Evolutionary conservation across 1,140 invertebrate species (phyloP), one percentile per base, ranked within the genome.

Genomic region (Planococcus citri): DNA sequence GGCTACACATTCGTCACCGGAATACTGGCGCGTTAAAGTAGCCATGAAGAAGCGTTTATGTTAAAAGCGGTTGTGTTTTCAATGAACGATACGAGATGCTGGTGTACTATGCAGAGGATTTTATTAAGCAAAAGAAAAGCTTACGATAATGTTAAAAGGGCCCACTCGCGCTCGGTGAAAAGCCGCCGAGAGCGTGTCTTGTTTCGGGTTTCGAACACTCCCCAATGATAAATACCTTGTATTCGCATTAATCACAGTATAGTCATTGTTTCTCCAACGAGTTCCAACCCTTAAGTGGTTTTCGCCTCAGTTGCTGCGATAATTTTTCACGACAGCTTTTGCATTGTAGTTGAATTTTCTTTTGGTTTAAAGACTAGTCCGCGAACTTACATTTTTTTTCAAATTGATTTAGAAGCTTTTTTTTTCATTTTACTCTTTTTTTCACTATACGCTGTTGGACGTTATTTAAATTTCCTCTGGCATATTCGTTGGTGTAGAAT

Each of bases 211-310:
- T 51, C 41, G 12, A 51, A 51, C 41, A 51, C 41, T 51, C 41
- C 41, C 41, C 41, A 20, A 51, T 51, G 41, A 51, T 51, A 51
- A 51, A 51, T 51, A 51, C 41, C 41, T 51, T 20, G 41, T 51
- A 51, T 51, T 51, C 41, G 17, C 41, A 51, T 51, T 51, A 51
- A 51, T 51, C 41, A 51, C 41, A 17, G 12, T 51, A 51, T 51
- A 51, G 41, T 51, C 41, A 51, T 51, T 51, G 41, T 51, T 51
- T 51, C 41, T 51, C 10, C 41, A 20, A 51, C 41, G 41, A 51
- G 41, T 51, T 51, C 41, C 10, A 51, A n/a, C 41, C 41, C n/a
- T 51, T 51, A 51, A 51, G 41, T 51, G 41, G 41, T 51, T 51
- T 51, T 51, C 41, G 41, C 41, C 41, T 51, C 41, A 51, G 12